Percentiles rank a stretch among this genome's conserved stretches.
phyloP scores from a whole-genome alignment of 1,140 invertebrate genomes.

The Panagrolaimus sp. region DNA sequence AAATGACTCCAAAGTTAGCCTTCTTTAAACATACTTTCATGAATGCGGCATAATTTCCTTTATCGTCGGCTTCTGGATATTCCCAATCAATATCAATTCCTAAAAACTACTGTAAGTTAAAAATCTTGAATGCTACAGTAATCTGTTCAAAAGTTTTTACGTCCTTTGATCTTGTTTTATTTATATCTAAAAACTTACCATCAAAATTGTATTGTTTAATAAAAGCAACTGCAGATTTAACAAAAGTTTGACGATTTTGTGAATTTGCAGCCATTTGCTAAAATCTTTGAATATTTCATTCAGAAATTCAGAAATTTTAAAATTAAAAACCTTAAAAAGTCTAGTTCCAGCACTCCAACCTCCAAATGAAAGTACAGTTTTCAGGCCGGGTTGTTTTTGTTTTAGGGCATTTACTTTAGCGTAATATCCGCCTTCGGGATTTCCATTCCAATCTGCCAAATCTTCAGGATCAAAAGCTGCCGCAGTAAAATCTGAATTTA shows the following conservation, averaged over 20 bases:
- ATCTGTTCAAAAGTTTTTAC: too few species aligned
- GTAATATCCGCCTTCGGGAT: neutral
- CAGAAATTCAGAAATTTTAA: too few species aligned
- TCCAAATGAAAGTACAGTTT: constrained; percentile 22
- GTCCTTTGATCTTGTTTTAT: too few species aligned
- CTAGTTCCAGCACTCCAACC: constrained; percentile 13
- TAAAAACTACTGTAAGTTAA: too few species aligned
- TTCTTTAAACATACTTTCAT: constrained; percentile 8
- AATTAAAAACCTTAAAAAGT: neutral
- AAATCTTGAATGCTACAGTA: too few species aligned
- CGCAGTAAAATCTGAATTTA: neutral
- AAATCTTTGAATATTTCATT: too few species aligned
- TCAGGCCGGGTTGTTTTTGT: constrained; percentile 17
- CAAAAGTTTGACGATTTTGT: constrained; percentile 67
- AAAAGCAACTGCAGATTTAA: constrained; percentile 83
- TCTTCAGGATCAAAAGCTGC: constrained; percentile 11
- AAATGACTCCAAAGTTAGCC: neutral
- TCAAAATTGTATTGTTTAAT: constrained; percentile 84
- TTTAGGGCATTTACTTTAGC: constrained; percentile 15
- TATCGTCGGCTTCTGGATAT: constrained; percentile 67
- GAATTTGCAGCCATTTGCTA: constrained; percentile 4
- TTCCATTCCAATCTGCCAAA: neutral
- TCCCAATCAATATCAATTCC: constrained; percentile 95
- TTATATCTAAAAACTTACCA: constrained; percentile 64
- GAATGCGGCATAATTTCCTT: constrained; percentile 17